Evolutionary conservation across 2,888 invertebrate species (phyloP), one percentile per base, ranked within the genome.

Genomic region (Pyrrhosoma nymphula): DNA sequence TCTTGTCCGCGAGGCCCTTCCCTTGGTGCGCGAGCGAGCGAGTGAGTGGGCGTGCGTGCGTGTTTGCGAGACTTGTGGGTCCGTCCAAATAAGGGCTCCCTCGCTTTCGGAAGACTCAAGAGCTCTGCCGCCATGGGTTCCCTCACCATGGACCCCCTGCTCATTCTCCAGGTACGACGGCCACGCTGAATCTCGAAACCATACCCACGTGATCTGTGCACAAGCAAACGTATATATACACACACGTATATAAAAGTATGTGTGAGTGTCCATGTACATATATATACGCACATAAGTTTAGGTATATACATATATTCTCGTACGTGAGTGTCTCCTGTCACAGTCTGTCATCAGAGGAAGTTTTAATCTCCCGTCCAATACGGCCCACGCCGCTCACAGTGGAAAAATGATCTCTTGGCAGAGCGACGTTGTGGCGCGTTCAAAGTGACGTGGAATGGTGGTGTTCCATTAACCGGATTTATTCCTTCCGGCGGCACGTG

Each of bases 1-100:
- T 63, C 60, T 60, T 35, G 47, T 26, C n/a, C 39, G 47, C 69
- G 47, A 26, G 12, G 47, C 47, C 39, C 16, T 60, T 47, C 63
- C 16, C 23, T 91, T 63, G 91, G 91, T 91, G 91, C 91, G 60
- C 63, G 47, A 47, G 47, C 47, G 47, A 47, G 47, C 2, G 91
- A 20, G 91, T 60, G 35, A 20, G 91, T 91, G 91, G 39, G 91
- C 63, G 91, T 63, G 35, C 60, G 60, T 91, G 91, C 63, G 60
- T 39, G 91, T 63, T 63, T 91, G 60, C 23, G 91, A 60, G 63
- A 47, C 47, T 47, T 8, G 47, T 39, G 60, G 63, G 60, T 35
- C 91, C 35, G 63, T 91, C 91, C 91, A 39, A 91, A 91, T 91
- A 91, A 91, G 91, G 91, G 91, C 63, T 91, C 91, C 26, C 23